These are phyloP conservation scores for Probaryconus sp. DNA, from an alignment of 1,140 invertebrate genomes.

Conservation along the genomic window DNA sequence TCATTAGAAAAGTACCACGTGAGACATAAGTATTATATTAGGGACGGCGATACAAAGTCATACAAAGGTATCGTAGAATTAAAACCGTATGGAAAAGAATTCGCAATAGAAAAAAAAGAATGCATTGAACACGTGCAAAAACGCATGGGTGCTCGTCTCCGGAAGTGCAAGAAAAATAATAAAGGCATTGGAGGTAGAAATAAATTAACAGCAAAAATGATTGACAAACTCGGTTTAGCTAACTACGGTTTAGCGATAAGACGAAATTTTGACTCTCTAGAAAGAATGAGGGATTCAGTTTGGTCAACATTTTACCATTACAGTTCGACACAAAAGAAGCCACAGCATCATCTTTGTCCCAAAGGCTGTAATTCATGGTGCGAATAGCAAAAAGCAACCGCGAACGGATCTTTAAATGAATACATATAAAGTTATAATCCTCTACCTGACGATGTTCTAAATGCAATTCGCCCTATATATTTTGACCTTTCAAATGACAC, in stretches of 20 bases:
- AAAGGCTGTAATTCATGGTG: not conserved
- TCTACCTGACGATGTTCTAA: not conserved
- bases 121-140: constrained; percentile 8
- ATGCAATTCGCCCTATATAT: not conserved
- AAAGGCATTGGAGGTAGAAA: not conserved
- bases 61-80: not conserved
- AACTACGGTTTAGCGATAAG: not conserved
- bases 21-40: not conserved
- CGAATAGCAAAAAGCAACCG: not conserved
- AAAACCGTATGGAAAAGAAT: not conserved
- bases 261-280: not conserved
- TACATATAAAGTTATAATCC: not conserved
- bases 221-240: not conserved
- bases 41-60: not conserved
- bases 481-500: not conserved
- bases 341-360: not conserved
- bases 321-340: not conserved
- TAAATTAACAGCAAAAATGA: not conserved
- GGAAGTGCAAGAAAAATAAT: constrained; percentile 6
- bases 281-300: not conserved
- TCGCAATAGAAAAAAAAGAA: constrained; percentile 4
- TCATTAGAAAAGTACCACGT: not conserved
- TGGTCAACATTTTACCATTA: constrained; percentile 1
- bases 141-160: constrained; percentile 2
- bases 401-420: not conserved